Base-by-base conservation (phyloP, 2,113 vertebrate genomes). In the Muntiacus reevesi region DNA sequence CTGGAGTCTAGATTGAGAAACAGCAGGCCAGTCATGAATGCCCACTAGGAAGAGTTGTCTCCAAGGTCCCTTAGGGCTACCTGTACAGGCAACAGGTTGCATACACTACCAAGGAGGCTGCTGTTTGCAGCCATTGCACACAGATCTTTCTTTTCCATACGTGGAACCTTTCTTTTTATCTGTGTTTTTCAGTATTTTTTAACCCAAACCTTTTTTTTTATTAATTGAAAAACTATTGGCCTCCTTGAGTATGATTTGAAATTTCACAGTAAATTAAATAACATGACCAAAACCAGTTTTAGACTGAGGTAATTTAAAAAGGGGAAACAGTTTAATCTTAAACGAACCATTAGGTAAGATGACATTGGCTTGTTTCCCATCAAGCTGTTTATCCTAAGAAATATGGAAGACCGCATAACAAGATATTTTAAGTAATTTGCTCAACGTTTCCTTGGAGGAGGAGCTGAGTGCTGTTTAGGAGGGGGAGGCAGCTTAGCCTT, bases 241-340 rank as follows among this genome's bases (percentile, higher is more conserved):
- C 12, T 87, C 81, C 33, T 81, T 60, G 25, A 59, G 13, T 76
- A 16, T 4, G 9, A 54, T 60, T 84, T 94, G 74, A 91, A 87
- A 87, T 93, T 97, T 91, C 47, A 88, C 17, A 84, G 81, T 87
- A 78, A 91, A n/a, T 85, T 91, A 85, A 60, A 74, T 84, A 88
- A 60, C 16, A 15, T 90, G 60, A 76, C 50, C n/a, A 7, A 95
- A 94, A 47, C 50, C 36, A 71, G 19, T 87, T 95, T 95, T 87
- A 92, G 43, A 47, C 28, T n/a, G 15, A 87, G 78, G n/a, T 82
- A 87, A 84, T 91, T 97, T 45, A 78, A 91, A 67, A 87, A 93
- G 33, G 50, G 87, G n/a, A 94, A 85, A 60, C 43, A 78, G 36
- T 84, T 90, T 94, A 83, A 78, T 92, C 3, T 67, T 94, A 71